A percentile compares a stretch with the other conserved stretches of the same genome.
Evolutionary conservation across 2,797 vertebrate species (phyloP).

Genomic region (Nyctibius grandis): DNA sequence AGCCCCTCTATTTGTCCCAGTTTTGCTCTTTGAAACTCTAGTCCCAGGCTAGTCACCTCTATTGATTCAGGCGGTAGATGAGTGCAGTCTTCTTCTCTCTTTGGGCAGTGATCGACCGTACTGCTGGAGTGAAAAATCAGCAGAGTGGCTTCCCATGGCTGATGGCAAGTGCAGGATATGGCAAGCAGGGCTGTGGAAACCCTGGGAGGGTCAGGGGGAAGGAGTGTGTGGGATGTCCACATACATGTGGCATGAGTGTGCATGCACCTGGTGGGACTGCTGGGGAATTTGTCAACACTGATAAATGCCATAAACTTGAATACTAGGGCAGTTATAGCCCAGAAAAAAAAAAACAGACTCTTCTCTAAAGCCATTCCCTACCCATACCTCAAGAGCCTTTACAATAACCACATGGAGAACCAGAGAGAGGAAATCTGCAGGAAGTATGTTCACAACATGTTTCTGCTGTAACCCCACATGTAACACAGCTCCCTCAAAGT

Average conservation of each 20-base stretch:
- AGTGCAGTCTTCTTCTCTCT: neutral
- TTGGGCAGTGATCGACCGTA: neutral
- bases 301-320: neutral
- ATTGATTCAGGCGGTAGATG: neutral
- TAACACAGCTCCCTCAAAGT: neutral
- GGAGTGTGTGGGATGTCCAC: neutral
- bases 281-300: neutral
- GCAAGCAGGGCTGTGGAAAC: neutral
- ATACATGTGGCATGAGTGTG: rapidly evolving
- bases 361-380: neutral
- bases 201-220: neutral
- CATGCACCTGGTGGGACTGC: neutral
- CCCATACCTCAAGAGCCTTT: neutral
- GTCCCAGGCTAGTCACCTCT: neutral
- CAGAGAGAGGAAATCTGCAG: neutral
- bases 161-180: neutral
- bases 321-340: neutral
- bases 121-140: neutral
- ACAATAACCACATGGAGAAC: neutral
- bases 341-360: rapidly evolving
- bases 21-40: neutral
- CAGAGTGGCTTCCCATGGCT: neutral
- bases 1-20: neutral
- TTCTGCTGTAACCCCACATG: neutral
- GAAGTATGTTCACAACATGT: neutral